Conservation (phyloP, 2,888 invertebrate species). For the Silvanus unidentatus region DNA sequence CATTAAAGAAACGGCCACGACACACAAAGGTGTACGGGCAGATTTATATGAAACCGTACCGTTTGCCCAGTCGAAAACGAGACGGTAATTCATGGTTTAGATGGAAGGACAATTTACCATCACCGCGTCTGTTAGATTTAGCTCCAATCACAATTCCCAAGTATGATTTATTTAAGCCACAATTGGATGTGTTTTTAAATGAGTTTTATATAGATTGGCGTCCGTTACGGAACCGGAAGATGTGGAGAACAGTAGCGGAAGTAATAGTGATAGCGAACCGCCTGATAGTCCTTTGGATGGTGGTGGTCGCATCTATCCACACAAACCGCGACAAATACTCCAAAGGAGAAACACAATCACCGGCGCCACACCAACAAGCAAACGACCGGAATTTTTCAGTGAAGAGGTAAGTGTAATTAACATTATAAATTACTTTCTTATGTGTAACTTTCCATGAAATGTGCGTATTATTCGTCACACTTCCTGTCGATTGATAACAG, state of each 20-base stretch:
- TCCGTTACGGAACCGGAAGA: constrained; percentile 27
- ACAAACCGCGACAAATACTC: constrained; percentile 68
- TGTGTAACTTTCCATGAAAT: too few species aligned
- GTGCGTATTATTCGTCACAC: too few species aligned
- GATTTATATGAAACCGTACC: constrained; percentile 65
- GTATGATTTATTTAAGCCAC: constrained; percentile 39
- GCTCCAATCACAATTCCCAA: constrained; percentile 52
- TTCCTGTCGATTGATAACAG: too few species aligned
- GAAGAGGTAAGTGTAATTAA: constrained; percentile 57
- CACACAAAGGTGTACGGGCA: constrained; percentile 75
- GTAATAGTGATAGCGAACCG: constrained; percentile 54
- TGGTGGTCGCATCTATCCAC: constrained; percentile 59
- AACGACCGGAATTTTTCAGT: constrained; percentile 58
- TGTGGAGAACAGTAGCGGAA: constrained; percentile 27
- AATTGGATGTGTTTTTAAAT: constrained; percentile 6
- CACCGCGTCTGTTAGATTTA: constrained; percentile 58
- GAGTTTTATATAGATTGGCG: constrained; percentile 24
- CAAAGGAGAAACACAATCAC: constrained; percentile 85
- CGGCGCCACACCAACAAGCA: constrained; percentile 67
- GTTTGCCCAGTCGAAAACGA: constrained; percentile 66
- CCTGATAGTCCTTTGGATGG: constrained; percentile 49
- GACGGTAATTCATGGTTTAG: constrained; percentile 54
- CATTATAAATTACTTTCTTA: too few species aligned
- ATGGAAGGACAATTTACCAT: constrained; percentile 65
- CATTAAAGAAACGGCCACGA: constrained; percentile 75